phyloP scores from a whole-genome alignment of 23 tunicate genomes.

The Phallusia fumigata region DNA sequence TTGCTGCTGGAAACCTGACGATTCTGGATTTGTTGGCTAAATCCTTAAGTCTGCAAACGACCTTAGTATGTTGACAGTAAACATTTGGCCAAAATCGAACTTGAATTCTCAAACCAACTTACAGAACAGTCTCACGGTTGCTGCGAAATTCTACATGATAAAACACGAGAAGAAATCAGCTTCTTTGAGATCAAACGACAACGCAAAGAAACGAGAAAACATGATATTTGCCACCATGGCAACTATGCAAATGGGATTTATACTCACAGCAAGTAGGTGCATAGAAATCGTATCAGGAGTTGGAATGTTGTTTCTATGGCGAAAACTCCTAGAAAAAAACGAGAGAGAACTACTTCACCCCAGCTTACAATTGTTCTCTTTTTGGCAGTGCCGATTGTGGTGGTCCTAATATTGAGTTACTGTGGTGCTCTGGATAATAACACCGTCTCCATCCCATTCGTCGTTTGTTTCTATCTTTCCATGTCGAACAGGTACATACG shows the following conservation, averaged over 20 bases:
- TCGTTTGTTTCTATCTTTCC: neutral
- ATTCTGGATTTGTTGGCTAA: no score
- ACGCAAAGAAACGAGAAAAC: neutral
- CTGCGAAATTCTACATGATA: no score
- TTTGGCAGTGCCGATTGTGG: neutral
- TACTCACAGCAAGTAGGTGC: slow-evolving; percentile 3
- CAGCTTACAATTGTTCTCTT: no score
- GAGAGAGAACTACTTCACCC: no score
- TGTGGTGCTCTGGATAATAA: neutral
- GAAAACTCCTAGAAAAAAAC: no score
- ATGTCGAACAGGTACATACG: neutral
- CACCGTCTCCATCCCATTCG: neutral
- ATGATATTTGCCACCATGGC: slow-evolving; percentile 17
- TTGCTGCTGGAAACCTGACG: no score
- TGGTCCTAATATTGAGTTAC: neutral
- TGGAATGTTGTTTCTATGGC: neutral
- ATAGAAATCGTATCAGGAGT: neutral
- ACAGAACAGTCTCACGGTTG: no score
- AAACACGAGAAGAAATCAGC: neutral
- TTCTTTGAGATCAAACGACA: neutral
- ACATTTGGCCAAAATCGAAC: no score
- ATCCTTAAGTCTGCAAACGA: no score
- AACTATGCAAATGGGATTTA: slow-evolving; percentile 24
- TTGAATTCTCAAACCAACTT: no score
- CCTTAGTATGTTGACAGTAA: no score